Evolutionary conservation across 1,140 invertebrate species (phyloP).

Genomic region (Gryon sp.): DNA sequence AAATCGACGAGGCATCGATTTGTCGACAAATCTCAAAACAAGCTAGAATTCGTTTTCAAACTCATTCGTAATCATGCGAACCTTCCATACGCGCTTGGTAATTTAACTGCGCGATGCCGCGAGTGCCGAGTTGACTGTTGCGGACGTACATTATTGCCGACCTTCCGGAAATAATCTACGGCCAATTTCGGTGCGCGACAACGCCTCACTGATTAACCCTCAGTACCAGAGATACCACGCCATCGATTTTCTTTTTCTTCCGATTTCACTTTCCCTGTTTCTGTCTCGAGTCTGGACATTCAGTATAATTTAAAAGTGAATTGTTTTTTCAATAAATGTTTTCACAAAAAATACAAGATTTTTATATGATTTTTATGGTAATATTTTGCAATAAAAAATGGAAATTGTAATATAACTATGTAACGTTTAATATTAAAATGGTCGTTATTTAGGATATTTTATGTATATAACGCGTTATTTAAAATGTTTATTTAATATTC

Average conservation of each 20-base stretch:
- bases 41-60: slow-evolving; percentile 55
- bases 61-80: slow-evolving; percentile 50
- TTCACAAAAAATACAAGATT: no score
- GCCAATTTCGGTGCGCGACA: slow-evolving; percentile 46
- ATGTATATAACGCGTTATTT: no score
- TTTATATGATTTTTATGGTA: no score
- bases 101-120: slow-evolving; percentile 49
- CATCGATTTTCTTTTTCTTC: slow-evolving; percentile 7
- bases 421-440: no score
- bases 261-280: slow-evolving; percentile 21
- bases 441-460: no score
- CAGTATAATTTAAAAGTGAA: no score
- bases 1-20: slow-evolving; percentile 33
- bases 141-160: slow-evolving; percentile 43
- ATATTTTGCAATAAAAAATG: no score
- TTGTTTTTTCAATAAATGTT: no score
- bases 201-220: slow-evolving; percentile 45
- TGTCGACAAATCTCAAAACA: slow-evolving; percentile 38
- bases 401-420: no score
- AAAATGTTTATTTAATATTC: no score
- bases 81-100: slow-evolving; percentile 43
- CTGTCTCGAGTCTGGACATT: no score
- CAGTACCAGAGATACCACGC: no score
- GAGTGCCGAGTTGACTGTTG: slow-evolving; percentile 49
- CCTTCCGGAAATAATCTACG: slow-evolving; percentile 56